phyloP scores from a whole-genome alignment of 2,888 invertebrate species.

The Podotricha telesiphe region DNA sequence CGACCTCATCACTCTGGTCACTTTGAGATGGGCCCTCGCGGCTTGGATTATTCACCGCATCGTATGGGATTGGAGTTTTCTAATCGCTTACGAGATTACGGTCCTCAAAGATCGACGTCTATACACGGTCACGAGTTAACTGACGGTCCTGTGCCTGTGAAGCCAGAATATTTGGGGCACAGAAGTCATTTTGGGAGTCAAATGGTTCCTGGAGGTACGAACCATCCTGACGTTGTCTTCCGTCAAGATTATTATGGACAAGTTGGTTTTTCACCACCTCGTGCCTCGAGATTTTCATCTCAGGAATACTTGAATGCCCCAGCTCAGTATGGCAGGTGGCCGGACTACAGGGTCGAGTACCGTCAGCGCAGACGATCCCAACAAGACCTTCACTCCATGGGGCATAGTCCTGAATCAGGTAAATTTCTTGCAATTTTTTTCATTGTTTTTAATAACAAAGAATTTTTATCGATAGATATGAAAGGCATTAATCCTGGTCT shows the following conservation, averaged over 20 bases:
- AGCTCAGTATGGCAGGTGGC: slow-evolving; percentile 73
- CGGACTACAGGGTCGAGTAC: slow-evolving; percentile 73
- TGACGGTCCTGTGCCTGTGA: slow-evolving; percentile 63
- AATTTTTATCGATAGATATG: too few relatives aligned
- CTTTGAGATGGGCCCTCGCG: slow-evolving; percentile 80
- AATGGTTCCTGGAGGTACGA: slow-evolving; percentile 67
- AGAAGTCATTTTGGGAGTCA: slow-evolving; percentile 72
- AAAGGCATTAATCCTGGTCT: too few relatives aligned
- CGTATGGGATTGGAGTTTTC: slow-evolving; percentile 72
- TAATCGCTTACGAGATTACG: slow-evolving; percentile 71
- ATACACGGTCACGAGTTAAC: slow-evolving; percentile 79
- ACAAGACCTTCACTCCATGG: slow-evolving; percentile 77
- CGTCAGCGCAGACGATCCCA: slow-evolving; percentile 77
- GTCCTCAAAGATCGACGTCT: slow-evolving; percentile 75
- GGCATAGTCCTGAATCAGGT: slow-evolving; percentile 77
- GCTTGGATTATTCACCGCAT: slow-evolving; percentile 77
- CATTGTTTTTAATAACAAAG: too few relatives aligned
- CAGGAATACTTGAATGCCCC: slow-evolving; percentile 79
- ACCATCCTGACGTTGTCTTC: slow-evolving; percentile 77
- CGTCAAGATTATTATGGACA: slow-evolving; percentile 74
- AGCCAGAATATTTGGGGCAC: slow-evolving; percentile 72
- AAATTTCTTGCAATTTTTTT: too few relatives aligned
- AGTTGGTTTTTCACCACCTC: slow-evolving; percentile 70
- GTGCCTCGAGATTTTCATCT: slow-evolving; percentile 76
- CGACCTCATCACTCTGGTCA: slow-evolving; percentile 74